Conservation (phyloP, 2,888 invertebrate species). For the Dyspetes luteomarginatus region DNA sequence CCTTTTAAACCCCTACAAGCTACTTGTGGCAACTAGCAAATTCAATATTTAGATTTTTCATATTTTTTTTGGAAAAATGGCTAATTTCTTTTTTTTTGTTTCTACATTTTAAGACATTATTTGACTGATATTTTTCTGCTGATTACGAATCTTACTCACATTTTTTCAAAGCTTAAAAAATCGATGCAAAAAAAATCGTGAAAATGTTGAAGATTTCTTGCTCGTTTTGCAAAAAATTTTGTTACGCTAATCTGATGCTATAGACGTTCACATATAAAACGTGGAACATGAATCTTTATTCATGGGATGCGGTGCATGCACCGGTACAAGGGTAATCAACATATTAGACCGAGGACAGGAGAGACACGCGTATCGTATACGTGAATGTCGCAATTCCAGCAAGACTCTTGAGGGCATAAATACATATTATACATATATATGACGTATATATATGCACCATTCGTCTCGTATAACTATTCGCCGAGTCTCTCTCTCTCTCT, state of each 20-base stretch:
- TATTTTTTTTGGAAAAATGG: background rate
- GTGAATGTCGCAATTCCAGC: conserved; percentile 61
- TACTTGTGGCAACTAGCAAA: background rate
- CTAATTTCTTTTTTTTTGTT: background rate
- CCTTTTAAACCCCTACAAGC: no score
- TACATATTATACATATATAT: background rate
- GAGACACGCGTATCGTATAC: conserved; percentile 56
- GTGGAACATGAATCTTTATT: conserved; percentile 52
- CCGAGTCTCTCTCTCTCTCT: no score
- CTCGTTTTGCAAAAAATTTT: background rate
- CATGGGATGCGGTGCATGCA: conserved; percentile 50
- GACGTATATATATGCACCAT: background rate
- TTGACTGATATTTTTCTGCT: background rate
- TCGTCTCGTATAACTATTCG: conserved; percentile 43
- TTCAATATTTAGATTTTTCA: background rate
- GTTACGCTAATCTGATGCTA: background rate
- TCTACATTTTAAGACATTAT: no score
- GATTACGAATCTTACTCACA: background rate
- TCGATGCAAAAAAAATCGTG: background rate
- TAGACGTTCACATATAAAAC: background rate
- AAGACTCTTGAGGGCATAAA: conserved; percentile 33
- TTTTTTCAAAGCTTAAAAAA: background rate
- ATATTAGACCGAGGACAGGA: conserved; percentile 77
- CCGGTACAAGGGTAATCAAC: conserved; percentile 68
- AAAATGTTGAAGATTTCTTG: background rate